Percentiles rank a stretch among this genome's conserved stretches.
Evolutionary conservation across 2,797 vertebrate genomes (phyloP).

Genomic region (Megaceryle alcyon): DNA sequence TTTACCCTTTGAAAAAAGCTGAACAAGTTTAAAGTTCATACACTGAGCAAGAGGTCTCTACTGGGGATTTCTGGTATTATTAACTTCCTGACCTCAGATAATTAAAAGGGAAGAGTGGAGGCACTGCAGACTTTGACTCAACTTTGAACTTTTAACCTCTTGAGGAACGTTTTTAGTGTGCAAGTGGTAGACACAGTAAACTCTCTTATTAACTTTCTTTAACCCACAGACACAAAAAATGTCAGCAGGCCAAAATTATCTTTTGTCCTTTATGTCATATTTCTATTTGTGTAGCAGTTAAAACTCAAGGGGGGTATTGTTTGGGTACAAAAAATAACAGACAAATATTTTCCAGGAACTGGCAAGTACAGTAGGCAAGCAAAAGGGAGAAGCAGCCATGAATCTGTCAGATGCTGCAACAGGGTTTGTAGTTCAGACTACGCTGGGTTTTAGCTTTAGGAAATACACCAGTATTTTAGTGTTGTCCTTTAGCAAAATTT

Average conservation of each 20-base stretch:
- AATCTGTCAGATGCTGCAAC: background rate
- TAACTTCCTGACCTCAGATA: conserved; percentile 87
- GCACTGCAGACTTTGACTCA: conserved; percentile 83
- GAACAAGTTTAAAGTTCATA: conserved; percentile 83
- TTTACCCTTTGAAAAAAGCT: conserved; percentile 82
- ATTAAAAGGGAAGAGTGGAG: conserved; percentile 84
- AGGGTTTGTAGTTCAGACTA: background rate
- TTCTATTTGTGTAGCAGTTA: conserved; percentile 55
- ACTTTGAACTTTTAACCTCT: conserved; percentile 86
- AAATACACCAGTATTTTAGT: background rate
- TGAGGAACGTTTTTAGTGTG: conserved; percentile 77
- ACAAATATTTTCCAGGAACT: conserved; percentile 64
- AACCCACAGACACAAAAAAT: conserved; percentile 53
- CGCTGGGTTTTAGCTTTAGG: background rate
- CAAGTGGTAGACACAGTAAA: conserved; percentile 73
- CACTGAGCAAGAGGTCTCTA: conserved; percentile 82
- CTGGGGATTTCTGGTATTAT: conserved; percentile 87
- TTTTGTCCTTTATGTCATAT: conserved; percentile 53
- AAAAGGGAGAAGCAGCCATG: background rate
- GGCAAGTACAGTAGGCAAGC: conserved; percentile 18
- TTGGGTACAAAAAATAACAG: conserved; percentile 55
- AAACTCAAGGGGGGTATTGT: conserved; percentile 31
- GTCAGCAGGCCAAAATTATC: conserved; percentile 63
- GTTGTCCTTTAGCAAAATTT: conserved; percentile 7
- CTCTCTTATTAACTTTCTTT: conserved; percentile 76